Evolutionary conservation across 2,113 vertebrate genomes (phyloP), one percentile per base, ranked within the genome.

Genomic region (Galbula dea): DNA sequence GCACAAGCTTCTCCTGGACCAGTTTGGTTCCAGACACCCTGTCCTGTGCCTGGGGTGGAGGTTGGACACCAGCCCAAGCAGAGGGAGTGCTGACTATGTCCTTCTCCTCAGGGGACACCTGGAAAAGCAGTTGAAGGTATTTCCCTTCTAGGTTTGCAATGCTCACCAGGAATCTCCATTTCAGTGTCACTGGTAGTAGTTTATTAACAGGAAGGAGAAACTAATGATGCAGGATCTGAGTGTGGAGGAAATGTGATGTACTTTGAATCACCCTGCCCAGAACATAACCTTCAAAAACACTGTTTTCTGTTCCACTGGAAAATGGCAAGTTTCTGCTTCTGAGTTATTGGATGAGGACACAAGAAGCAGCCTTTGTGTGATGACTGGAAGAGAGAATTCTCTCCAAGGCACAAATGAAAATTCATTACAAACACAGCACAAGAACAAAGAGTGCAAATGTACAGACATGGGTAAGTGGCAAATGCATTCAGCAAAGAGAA

Each of bases 51-150:
- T 4, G 3, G 3, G 20, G 55, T 29, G 23, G 39, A 20, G n/a
- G 23, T 37, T 23, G 10, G 58, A 16, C 34, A 37, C 59, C 59
- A 62, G 59, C 17, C 37, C 30, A 11, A 49, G 57, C n/a, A 20
- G 9, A 23, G 45, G 37, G 11, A 11, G 41, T 26, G 5, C 15
- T 2, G 27, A 13, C 29, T 10, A 4, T 0, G 1, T 45, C 62
- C 55, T 34, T 5, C 36, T 48, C 32, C 62, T 30, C 43, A 2
- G 36, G 61, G 43, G 29, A 17, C 0, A 1, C 29, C 29, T 10
- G 75, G 39, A 49, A 41, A 32, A 23, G 30, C n/a, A 5, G 14
- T 3, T 41, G 14, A 6, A 39, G 79, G 22, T 6, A 32, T 62
- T 55, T 77, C 32, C 58, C 41, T 43, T 29, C 75, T 12, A 23